Evolutionary conservation across 2,113 vertebrate species (phyloP).

Genomic region (Choloepus hoffmanni): DNA sequence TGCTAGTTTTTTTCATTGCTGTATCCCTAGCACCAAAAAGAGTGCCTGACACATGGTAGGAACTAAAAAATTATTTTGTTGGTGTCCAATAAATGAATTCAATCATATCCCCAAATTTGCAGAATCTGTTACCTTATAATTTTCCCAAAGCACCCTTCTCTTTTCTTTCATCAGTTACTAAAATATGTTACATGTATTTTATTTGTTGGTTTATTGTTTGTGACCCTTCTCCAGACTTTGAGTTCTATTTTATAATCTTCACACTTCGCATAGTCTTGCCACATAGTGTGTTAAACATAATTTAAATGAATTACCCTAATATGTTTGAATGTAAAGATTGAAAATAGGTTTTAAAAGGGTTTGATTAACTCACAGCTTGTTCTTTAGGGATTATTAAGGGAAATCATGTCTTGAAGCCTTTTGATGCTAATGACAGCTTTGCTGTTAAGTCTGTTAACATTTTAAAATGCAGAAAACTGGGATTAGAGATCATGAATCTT

Average conservation of each 20-base stretch:
- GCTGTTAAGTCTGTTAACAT: neutral
- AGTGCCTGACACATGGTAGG: neutral
- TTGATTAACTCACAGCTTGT: neutral
- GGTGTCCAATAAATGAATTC: neutral
- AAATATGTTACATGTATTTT: neutral
- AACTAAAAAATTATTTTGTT: neutral
- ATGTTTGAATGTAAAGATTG: neutral
- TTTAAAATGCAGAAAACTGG: neutral
- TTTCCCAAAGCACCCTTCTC: neutral
- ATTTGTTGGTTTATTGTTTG: neutral
- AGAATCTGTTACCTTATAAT: neutral
- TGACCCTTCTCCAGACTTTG: neutral
- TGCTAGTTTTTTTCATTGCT: conserved; percentile 6
- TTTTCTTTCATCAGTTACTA: neutral
- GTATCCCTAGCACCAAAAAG: neutral
- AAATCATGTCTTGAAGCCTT: neutral
- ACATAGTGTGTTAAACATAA: neutral
- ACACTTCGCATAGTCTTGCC: neutral
- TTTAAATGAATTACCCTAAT: neutral
- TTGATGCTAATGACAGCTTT: neutral
- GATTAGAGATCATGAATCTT: neutral
- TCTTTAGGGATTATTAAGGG: neutral
- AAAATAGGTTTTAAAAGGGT: conserved; percentile 1
- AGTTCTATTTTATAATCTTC: neutral
- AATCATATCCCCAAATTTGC: neutral